A percentile compares a stretch with the other conserved stretches of the same genome.
phyloP scores from a whole-genome alignment of 2,797 vertebrate species.

The Buphagus erythrorhynchus region DNA sequence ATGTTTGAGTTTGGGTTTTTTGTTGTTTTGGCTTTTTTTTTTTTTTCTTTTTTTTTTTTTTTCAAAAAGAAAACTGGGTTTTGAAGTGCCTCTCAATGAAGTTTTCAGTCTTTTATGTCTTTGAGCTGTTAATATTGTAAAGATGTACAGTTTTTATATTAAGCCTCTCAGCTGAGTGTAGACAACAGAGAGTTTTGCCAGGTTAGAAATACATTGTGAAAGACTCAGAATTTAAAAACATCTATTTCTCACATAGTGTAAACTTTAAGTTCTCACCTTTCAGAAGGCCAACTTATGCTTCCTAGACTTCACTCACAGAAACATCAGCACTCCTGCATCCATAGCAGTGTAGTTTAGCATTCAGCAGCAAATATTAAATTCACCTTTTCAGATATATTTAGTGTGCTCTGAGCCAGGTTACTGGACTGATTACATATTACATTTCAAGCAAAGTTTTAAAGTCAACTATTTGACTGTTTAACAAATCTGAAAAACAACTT shows the following conservation, averaged over 20 bases:
- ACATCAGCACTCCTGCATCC: background rate
- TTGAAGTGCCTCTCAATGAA: background rate
- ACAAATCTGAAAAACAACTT: background rate
- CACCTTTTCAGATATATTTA: fast-evolving
- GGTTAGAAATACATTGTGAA: background rate
- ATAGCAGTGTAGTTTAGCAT: background rate
- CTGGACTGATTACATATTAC: background rate
- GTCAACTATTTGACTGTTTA: background rate
- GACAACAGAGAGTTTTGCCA: background rate
- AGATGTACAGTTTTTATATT: background rate
- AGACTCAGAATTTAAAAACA: background rate
- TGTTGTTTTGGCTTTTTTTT: too few species aligned
- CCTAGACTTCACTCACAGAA: background rate
- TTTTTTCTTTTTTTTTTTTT: too few species aligned
- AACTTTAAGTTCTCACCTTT: background rate
- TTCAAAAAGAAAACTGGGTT: background rate
- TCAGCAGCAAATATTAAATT: background rate
- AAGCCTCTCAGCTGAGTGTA: background rate
- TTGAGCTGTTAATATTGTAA: background rate
- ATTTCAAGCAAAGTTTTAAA: background rate
- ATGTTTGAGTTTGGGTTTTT: background rate
- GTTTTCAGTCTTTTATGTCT: background rate
- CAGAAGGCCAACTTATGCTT: fast-evolving
- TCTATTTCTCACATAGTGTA: background rate
- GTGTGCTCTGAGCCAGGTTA: background rate